A percentile compares a stretch with the other conserved stretches of the same genome.
Evolutionary conservation across 2,888 invertebrate genomes (phyloP).

Genomic region (Dexiosoma caninum): DNA sequence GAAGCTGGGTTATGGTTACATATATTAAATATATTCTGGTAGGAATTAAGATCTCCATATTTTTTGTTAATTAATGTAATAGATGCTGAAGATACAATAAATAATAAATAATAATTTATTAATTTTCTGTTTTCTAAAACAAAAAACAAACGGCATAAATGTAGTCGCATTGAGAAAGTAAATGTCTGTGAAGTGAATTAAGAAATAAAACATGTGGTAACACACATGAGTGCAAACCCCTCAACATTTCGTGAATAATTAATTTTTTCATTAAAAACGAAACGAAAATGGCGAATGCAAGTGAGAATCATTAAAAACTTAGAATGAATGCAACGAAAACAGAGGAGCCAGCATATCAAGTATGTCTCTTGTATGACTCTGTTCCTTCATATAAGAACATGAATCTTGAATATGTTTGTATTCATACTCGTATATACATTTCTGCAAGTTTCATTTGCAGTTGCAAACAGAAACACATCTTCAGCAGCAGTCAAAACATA

Average conservation of each 20-base stretch:
- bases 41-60: too few relatives aligned
- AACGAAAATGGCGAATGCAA: neutral
- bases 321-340: neutral
- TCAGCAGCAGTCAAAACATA: constrained; percentile 59
- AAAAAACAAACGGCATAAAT: too few relatives aligned
- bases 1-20: too few relatives aligned
- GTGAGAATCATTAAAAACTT: constrained; percentile 41
- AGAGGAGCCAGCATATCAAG: constrained; percentile 46
- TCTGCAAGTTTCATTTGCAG: neutral
- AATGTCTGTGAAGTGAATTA: too few relatives aligned
- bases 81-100: too few relatives aligned
- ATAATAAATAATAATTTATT: too few relatives aligned
- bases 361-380: neutral
- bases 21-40: too few relatives aligned
- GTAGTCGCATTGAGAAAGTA: too few relatives aligned
- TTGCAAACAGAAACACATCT: constrained; percentile 10
- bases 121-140: too few relatives aligned
- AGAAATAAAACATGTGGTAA: neutral
- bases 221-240: neutral
- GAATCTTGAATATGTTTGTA: neutral
- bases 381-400: neutral
- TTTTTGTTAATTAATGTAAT: too few relatives aligned
- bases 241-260: constrained; percentile 3
- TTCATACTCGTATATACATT: neutral
- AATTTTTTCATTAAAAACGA: constrained; percentile 5